Evolutionary conservation across 2,113 vertebrate species (phyloP).

Genomic region (Sterrhoptilus dennistouni): DNA sequence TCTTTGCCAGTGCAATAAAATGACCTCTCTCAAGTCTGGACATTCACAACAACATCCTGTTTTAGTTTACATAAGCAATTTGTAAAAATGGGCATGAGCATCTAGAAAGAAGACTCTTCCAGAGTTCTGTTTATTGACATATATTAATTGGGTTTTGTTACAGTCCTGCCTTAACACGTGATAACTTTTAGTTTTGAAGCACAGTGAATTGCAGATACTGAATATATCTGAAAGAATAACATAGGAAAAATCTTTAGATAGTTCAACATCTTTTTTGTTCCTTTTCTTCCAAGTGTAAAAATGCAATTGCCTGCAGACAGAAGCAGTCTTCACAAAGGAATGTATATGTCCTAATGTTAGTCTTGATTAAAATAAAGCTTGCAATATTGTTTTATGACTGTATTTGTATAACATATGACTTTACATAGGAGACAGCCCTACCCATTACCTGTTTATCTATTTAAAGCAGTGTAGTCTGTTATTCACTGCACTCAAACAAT

Average conservation of each 20-base stretch:
- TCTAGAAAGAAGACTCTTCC: neutral
- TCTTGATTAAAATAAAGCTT: constrained; percentile 53
- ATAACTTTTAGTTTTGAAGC: neutral
- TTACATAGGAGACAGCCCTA: constrained; percentile 30
- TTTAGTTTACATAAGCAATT: neutral
- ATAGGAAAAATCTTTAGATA: neutral
- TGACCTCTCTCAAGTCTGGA: neutral
- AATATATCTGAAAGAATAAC: neutral
- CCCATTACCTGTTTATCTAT: constrained; percentile 61
- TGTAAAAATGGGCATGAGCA: neutral
- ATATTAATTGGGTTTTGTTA: neutral
- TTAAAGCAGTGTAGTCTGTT: constrained; percentile 46
- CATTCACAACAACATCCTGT: neutral
- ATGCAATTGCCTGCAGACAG: neutral
- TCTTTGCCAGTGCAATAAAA: neutral
- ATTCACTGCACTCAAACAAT: constrained; percentile 37
- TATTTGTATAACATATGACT: constrained; percentile 52
- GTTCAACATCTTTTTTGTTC: neutral
- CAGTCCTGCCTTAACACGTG: neutral
- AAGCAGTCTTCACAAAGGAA: constrained; percentile 10
- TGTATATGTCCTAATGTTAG: neutral
- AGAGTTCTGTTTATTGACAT: neutral
- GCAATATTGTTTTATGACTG: constrained; percentile 31
- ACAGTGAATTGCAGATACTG: neutral
- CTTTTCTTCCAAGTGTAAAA: neutral